Conservation (phyloP, 2,888 invertebrate species). For the Erebia aethiops region DNA sequence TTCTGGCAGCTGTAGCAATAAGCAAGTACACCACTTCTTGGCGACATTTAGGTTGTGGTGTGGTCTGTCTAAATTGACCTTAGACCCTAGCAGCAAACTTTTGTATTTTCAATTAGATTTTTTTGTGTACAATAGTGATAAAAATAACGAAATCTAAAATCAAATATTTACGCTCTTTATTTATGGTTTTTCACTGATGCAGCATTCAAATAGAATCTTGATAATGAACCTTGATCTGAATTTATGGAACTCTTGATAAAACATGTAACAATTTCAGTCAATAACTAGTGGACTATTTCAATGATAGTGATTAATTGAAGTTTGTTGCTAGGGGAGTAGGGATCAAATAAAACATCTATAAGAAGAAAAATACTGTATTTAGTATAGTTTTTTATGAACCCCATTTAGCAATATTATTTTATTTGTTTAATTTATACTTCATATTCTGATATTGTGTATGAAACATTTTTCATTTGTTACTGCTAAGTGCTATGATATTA, state of each 20-base stretch:
- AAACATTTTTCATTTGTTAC: not conserved
- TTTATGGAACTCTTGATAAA: not conserved
- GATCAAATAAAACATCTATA: conserved; percentile 12
- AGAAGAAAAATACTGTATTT: conserved; percentile 13
- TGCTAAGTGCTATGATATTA: not conserved
- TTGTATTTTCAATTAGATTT: not conserved
- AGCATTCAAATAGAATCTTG: no score
- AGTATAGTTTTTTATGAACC: conserved; percentile 22
- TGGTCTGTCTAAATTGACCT: no score
- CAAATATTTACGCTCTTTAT: no score
- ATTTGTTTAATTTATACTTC: not conserved
- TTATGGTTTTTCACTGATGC: no score
- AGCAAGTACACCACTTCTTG: no score
- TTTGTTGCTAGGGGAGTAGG: not conserved
- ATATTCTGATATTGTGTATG: not conserved
- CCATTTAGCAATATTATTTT: conserved; percentile 6
- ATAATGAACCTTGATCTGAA: no score
- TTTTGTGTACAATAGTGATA: no score
- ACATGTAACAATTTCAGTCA: not conserved
- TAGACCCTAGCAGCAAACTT: not conserved
- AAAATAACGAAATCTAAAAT: no score
- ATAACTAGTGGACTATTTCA: not conserved
- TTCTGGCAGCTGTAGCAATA: no score
- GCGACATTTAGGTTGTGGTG: no score
- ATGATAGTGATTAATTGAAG: not conserved